Percentiles rank a stretch among this genome's conserved stretches.
Evolutionary conservation across 2,888 invertebrate species (phyloP).

Genomic region (Ctenicera cuprea): DNA sequence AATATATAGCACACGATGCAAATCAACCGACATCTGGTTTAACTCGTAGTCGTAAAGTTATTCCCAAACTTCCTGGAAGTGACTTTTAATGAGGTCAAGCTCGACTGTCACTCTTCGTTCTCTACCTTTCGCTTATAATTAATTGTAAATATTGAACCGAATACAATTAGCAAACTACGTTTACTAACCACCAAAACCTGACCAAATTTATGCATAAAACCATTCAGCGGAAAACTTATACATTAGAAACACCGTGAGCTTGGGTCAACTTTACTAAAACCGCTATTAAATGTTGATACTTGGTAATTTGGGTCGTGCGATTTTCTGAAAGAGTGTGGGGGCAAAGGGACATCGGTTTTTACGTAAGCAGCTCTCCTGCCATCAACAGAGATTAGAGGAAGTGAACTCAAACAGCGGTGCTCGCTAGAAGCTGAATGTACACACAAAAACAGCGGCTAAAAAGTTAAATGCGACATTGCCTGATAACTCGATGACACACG

Average conservation of each 20-base stretch:
- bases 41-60: not conserved
- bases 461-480: conserved; percentile 4
- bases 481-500: conserved; percentile 9
- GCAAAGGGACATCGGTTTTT: not conserved
- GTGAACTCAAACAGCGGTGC: not conserved
- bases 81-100: conserved; percentile 3
- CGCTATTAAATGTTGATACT: conserved; percentile 3
- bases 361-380: conserved; percentile 12
- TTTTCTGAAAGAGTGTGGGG: conserved; percentile 3
- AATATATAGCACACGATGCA: conserved; percentile 1
- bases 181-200: conserved; percentile 1
- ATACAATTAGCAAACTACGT: conserved; percentile 22
- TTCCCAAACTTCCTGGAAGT: not conserved
- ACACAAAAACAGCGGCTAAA: not conserved
- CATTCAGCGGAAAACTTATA: conserved; percentile 16
- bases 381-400: conserved; percentile 19
- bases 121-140: not conserved
- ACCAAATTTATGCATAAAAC: conserved; percentile 16
- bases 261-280: conserved; percentile 3
- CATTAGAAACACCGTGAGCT: conserved; percentile 7
- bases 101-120: not conserved
- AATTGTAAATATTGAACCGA: conserved; percentile 20
- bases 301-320: conserved; percentile 11
- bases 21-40: conserved; percentile 20
- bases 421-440: conserved; percentile 1